Conservation (phyloP, 2,797 vertebrate species). For the Etheostoma perlongum region DNA sequence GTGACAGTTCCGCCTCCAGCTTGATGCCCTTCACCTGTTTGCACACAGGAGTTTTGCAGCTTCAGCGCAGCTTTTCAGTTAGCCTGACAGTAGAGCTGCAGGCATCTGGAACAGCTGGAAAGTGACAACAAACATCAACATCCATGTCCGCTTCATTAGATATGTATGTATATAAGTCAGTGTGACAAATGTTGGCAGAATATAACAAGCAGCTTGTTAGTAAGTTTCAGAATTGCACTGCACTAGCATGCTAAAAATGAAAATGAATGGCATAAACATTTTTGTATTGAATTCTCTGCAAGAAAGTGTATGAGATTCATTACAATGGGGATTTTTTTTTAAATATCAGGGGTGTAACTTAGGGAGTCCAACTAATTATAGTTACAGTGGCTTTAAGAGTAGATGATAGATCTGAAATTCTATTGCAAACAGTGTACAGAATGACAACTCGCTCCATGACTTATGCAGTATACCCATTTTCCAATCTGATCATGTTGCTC, state of each 20-base stretch:
- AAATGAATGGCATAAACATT: too few relatives aligned
- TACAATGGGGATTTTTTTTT: neutral
- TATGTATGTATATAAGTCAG: constrained; percentile 8
- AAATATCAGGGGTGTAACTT: neutral
- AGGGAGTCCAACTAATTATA: too few relatives aligned
- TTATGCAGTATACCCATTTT: neutral
- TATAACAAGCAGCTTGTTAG: constrained; percentile 1
- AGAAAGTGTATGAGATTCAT: neutral
- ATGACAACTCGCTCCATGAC: constrained; percentile 9
- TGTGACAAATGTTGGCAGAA: neutral
- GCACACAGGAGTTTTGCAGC: neutral
- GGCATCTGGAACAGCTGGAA: constrained; percentile 24
- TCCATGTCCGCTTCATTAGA: constrained; percentile 9
- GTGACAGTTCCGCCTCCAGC: constrained; percentile 23
- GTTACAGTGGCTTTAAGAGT: too few relatives aligned
- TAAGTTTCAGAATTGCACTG: neutral
- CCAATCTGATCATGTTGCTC: constrained; percentile 8
- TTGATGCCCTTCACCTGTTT: constrained; percentile 22
- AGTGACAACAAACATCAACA: constrained; percentile 25
- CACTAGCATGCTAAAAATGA: neutral
- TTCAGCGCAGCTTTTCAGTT: constrained; percentile 4
- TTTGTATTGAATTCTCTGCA: neutral
- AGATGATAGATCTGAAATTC: neutral
- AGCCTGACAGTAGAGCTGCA: constrained; percentile 17
- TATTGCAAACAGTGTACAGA: neutral